Conservation (phyloP, 2,113 vertebrate genomes). For the Columba janthina region DNA sequence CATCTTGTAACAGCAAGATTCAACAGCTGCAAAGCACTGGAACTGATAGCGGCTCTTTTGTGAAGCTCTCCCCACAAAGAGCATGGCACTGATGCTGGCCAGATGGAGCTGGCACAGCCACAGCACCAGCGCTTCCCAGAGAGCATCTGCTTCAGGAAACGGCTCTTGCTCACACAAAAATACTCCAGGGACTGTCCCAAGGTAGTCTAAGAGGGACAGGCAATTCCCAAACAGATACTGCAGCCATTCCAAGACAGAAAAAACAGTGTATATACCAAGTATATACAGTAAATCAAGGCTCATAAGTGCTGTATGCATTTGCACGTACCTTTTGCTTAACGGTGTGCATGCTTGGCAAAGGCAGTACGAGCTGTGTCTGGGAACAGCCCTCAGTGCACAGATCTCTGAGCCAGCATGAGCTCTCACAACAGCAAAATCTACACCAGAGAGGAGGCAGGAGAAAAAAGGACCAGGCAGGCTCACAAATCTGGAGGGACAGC, state of each 20-base stretch:
- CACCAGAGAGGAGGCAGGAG: not conserved
- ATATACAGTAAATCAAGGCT: not conserved
- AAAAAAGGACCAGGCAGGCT: not conserved
- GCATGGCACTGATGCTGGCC: not conserved
- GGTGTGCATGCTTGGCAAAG: rapidly evolving
- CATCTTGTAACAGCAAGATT: not conserved
- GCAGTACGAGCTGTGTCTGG: not conserved
- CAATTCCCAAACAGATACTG: not conserved
- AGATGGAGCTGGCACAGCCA: not conserved
- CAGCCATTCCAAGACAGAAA: not conserved
- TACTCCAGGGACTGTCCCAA: not conserved
- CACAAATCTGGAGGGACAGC: not conserved
- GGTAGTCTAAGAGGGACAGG: not conserved
- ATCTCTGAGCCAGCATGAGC: not conserved
- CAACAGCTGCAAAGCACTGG: not conserved
- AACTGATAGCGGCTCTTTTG: not conserved
- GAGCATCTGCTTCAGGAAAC: not conserved
- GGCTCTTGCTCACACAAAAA: not conserved
- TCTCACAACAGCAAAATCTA: not conserved
- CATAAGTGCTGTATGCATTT: not conserved
- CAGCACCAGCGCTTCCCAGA: not conserved
- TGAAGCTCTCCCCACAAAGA: not conserved
- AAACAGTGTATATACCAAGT: not conserved
- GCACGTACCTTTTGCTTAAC: not conserved
- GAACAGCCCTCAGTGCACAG: not conserved